Percentiles rank a stretch among this genome's conserved stretches.
Evolutionary conservation across 2,113 vertebrate genomes (phyloP).

Genomic region (Micromys minutus): DNA sequence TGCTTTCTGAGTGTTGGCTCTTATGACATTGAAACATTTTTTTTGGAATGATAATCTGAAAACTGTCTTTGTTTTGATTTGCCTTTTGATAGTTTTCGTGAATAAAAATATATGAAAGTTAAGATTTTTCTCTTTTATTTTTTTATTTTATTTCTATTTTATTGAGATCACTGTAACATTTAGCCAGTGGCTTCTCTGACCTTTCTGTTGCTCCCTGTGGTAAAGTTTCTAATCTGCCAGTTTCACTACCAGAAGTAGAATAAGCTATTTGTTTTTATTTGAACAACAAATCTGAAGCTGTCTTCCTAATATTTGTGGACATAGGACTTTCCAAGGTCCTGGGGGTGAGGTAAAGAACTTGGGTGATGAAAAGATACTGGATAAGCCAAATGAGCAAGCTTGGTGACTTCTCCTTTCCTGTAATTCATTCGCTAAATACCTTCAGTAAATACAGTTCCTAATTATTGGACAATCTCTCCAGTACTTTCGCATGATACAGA

Average conservation of each 20-base stretch:
- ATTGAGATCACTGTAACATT: not conserved
- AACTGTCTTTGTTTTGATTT: not conserved
- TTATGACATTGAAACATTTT: not conserved
- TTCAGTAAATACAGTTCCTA: not conserved
- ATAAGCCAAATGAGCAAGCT: not conserved
- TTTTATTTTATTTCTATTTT: not conserved
- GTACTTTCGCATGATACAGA: not conserved
- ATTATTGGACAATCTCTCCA: not conserved
- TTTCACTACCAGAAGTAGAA: slow-evolving; percentile 33
- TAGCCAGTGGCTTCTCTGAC: not conserved
- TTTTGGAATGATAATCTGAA: not conserved
- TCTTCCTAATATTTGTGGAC: not conserved
- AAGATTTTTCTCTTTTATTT: not conserved
- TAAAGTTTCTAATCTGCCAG: slow-evolving; percentile 25
- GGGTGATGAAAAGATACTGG: not conserved
- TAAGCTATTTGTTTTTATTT: slow-evolving; percentile 61
- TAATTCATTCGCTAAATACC: not conserved
- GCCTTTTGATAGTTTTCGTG: not conserved
- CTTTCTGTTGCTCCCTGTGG: slow-evolving; percentile 28
- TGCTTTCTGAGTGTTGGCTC: not conserved
- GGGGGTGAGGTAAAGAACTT: not conserved
- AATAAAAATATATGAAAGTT: not conserved
- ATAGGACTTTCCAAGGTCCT: not conserved
- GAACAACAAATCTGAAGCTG: slow-evolving; percentile 11
- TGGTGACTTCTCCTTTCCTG: fast-evolving